Conservation (phyloP, 2,113 vertebrate species). For the Macrotus californicus region DNA sequence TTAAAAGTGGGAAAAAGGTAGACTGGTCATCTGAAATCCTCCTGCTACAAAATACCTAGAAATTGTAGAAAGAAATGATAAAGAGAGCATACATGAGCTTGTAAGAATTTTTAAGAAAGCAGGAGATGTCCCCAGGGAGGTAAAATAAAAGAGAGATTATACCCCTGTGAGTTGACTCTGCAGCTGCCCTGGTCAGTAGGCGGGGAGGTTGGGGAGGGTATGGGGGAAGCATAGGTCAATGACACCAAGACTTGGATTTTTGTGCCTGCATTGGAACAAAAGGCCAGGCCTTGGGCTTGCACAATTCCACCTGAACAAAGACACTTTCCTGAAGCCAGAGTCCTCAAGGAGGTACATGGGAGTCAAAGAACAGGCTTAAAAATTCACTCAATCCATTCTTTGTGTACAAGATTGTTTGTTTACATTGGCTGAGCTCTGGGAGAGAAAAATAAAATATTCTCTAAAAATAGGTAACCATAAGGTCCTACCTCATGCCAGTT, state of each 20-base stretch:
- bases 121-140: background rate
- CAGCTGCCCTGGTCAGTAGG: background rate
- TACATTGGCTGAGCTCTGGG: background rate
- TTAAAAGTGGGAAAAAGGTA: background rate
- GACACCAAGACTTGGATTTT: background rate
- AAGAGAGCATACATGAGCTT: background rate
- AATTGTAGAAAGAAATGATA: background rate
- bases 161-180: background rate
- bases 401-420: background rate
- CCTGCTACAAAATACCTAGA: background rate
- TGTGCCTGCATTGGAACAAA: background rate
- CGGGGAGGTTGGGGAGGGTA: background rate
- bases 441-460: conserved; percentile 17
- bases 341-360: background rate
- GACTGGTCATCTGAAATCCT: background rate
- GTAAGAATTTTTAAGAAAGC: background rate
- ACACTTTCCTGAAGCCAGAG: background rate
- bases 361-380: background rate
- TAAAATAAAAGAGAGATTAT: background rate
- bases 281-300: background rate
- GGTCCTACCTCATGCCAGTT: background rate
- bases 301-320: background rate
- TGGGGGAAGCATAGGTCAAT: too few species aligned
- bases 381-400: background rate
- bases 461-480: background rate